A percentile compares a stretch with the other conserved stretches of the same genome.
phyloP scores from a whole-genome alignment of 2,797 vertebrate species.

The Steatocranus sp. region DNA sequence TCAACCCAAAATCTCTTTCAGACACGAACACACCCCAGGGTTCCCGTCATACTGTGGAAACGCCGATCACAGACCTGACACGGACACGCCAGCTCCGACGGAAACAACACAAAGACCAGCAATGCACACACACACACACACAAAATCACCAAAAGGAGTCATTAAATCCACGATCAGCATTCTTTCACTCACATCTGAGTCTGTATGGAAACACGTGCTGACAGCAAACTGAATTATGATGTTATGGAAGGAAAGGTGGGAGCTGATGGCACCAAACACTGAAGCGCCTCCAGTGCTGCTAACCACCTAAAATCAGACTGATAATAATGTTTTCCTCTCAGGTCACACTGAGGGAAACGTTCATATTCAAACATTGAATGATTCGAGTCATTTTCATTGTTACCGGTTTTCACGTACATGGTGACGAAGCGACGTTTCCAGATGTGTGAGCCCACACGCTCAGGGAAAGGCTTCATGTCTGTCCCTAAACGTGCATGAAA shows the following conservation, averaged over 20 bases:
- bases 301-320: background rate
- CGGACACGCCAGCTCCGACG: background rate
- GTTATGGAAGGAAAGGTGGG: background rate
- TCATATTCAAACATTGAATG: background rate
- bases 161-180: background rate
- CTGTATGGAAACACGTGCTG: background rate
- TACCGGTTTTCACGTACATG: background rate
- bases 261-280: background rate
- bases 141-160: background rate
- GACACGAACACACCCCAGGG: background rate
- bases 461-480: background rate
- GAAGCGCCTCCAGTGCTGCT: background rate
- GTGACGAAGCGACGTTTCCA: background rate
- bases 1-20: background rate
- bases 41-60: background rate
- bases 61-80: background rate
- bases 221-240: background rate
- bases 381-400: background rate
- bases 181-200: background rate
- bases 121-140: background rate
- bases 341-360: background rate
- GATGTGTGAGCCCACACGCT: fast-evolving
- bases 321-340: background rate
- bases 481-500: background rate
- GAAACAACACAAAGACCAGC: background rate